Conservation (phyloP, 2,888 invertebrate species). For the Latrodectus elegans region DNA sequence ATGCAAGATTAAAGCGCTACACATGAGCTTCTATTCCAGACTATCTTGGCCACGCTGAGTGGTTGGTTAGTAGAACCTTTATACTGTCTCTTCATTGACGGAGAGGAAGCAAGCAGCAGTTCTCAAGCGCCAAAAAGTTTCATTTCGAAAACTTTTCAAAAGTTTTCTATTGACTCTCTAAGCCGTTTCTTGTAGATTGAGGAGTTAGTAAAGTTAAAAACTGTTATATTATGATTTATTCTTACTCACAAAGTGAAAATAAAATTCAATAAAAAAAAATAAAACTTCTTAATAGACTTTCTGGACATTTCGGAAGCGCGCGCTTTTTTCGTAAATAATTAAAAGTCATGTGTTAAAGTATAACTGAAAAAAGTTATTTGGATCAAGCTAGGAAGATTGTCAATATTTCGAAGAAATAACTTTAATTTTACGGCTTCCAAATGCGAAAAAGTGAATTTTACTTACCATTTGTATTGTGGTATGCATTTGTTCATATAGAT, state of each 20-base stretch:
- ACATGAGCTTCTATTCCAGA: slow-evolving; percentile 32
- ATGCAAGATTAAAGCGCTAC: slow-evolving; percentile 28
- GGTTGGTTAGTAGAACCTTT: slow-evolving; percentile 9
- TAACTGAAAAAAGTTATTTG: neutral
- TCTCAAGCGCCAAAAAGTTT: slow-evolving; percentile 22
- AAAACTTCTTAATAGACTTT: neutral
- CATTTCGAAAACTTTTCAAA: slow-evolving; percentile 40
- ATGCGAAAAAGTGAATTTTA: slow-evolving; percentile 59
- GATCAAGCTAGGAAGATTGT: neutral
- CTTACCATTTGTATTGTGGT: slow-evolving; percentile 55
- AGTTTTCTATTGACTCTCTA: neutral
- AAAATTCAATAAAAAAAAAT: neutral
- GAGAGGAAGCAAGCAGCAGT: neutral
- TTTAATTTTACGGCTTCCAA: slow-evolving; percentile 27
- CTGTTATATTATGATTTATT: neutral
- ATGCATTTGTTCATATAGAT: slow-evolving; percentile 45
- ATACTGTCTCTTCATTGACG: neutral
- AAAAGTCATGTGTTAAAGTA: neutral
- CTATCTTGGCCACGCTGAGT: slow-evolving; percentile 39
- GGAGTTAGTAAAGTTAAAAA: neutral
- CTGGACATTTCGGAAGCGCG: neutral
- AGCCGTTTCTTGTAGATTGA: neutral
- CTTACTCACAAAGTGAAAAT: neutral
- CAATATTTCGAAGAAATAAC: neutral
- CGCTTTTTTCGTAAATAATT: slow-evolving; percentile 27